Percentiles rank a stretch among this genome's conserved stretches.
Evolutionary conservation across 2,113 vertebrate genomes (phyloP).

Genomic region (Dasyornis broadbenti): DNA sequence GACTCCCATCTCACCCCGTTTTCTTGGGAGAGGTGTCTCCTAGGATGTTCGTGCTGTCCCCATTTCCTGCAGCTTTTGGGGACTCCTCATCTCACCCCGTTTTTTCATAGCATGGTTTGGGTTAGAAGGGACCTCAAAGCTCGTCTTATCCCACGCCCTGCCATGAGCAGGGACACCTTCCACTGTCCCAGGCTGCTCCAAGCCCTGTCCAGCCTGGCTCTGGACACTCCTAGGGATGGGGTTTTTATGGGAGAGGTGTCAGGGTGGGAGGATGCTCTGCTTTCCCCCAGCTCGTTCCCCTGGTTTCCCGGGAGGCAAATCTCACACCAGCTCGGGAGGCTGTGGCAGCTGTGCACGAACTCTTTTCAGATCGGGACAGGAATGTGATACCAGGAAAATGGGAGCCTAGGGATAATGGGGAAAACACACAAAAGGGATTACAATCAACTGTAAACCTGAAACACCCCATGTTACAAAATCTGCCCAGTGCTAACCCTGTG

Average conservation of each 20-base stretch:
- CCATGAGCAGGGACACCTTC: background rate
- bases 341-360: accelerated
- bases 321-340: background rate
- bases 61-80: background rate
- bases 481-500: background rate
- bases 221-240: background rate
- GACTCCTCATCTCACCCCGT: no score
- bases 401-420: background rate
- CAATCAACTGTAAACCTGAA: background rate
- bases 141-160: no score
- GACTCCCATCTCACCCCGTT: background rate
- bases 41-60: background rate
- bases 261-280: background rate
- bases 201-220: background rate
- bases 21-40: background rate
- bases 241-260: background rate
- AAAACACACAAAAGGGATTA: background rate
- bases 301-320: background rate
- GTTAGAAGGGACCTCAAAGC: background rate
- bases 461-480: background rate
- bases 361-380: background rate
- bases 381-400: background rate
- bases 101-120: background rate
- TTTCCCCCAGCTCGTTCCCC: background rate
- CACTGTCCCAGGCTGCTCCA: background rate